A percentile compares a stretch with the other conserved stretches of the same genome.
Conservation (phyloP, 2,797 vertebrate genomes). For the Etheostoma nigrum region DNA sequence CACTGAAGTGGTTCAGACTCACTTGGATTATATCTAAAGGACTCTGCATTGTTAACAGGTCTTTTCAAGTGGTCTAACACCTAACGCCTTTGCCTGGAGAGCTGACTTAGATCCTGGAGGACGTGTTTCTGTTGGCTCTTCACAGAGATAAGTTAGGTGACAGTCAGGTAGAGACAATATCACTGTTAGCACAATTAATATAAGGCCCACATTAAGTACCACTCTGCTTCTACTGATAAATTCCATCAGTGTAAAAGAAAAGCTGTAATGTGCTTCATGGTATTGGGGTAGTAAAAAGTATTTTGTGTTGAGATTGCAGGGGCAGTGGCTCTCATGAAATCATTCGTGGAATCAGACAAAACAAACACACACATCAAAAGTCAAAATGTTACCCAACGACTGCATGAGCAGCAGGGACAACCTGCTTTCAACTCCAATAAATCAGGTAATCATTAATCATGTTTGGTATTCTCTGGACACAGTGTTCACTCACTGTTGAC, state of each 20-base stretch:
- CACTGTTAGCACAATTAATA: conserved; percentile 7
- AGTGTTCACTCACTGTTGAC: conserved; percentile 6
- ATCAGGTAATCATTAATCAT: conserved; percentile 19
- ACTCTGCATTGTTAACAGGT: conserved; percentile 76
- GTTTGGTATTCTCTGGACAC: not conserved
- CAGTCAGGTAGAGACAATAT: not conserved
- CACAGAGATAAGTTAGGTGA: conserved; percentile 17
- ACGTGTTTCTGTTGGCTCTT: conserved; percentile 52
- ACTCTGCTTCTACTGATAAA: conserved; percentile 1
- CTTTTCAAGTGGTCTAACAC: conserved; percentile 74
- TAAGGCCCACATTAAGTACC: conserved; percentile 2
- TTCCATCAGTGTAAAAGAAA: conserved; percentile 15
- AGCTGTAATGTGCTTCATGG: not conserved
- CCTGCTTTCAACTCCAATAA: conserved; percentile 7
- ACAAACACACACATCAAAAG: not conserved
- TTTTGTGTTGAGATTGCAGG: not conserved
- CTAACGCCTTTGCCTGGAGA: conserved; percentile 38
- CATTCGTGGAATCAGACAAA: not conserved
- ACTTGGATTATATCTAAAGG: conserved; percentile 73
- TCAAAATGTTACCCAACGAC: not conserved
- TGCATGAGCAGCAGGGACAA: not conserved
- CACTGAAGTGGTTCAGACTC: conserved; percentile 63
- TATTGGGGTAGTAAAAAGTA: not conserved
- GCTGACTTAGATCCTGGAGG: conserved; percentile 58
- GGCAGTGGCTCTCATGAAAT: not conserved